Base-by-base conservation (phyloP, 2,888 invertebrate genomes). In the Aricia artaxerxes region DNA sequence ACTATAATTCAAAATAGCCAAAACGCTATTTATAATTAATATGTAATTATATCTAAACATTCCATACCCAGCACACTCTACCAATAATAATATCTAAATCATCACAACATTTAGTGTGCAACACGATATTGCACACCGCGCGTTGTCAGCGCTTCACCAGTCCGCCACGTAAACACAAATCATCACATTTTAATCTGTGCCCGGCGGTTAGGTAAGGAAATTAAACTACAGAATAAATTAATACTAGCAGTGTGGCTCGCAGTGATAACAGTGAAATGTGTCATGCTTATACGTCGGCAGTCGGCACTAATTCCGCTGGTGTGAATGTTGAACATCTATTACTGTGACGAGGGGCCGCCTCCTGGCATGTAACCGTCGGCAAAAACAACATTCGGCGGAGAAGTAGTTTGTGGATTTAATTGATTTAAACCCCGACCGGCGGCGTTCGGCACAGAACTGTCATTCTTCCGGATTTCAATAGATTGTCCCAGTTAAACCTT, bases 221-320 rank as follows among this genome's bases (percentile, higher is more conserved):
- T 53, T 35, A 53, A 24, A 53, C 49, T 35, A 35, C 49, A 53
- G 35, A 53, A 76, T 53, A 76, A 57, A 76, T 76, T 53, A 53
- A 79, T 57, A 77, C 57, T 31, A 57, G 31, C 78, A 78, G 44
- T 64, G 79, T 79, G 82, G 82, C 79, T 81, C 80, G 80, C 77
- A 80, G 76, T 83, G 83, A 85, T 84, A 85, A 85, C 83, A 84
- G 84, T 84, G 84, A 83, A 85, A 85, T 84, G 81, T 85, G 87
- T 86, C 86, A 85, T 84, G 84, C 83, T 81, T 84, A 84, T 82
- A 83, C 85, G 82, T 61, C 78, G 79, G 80, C 83, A 83, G 82
- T 61, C 78, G 79, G 80, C 82, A 84, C 83, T 84, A 88, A 91
- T 89, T 88, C 90, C 89, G 86, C 85, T 86, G 81, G 88, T 86